Base-by-base conservation (phyloP, 1,140 invertebrate genomes). In the Nautilus pompilius region DNA sequence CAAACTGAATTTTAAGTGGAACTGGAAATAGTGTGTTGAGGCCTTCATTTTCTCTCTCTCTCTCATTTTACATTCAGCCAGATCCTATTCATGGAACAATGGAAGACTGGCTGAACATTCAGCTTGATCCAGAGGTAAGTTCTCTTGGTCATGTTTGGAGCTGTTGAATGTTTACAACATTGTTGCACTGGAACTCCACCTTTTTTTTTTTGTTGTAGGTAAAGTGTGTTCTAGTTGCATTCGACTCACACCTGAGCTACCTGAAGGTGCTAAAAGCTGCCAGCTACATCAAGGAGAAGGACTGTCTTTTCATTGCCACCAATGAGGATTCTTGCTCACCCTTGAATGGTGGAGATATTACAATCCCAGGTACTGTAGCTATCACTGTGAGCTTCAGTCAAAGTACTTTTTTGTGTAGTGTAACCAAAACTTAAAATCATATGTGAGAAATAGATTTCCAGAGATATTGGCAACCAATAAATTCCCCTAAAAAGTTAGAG, bases 221-320 rank as follows among this genome's bases (percentile, higher is more conserved):
- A 15, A 76, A 76, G 5, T 80, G 79, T 74, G 96, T 99, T 4
- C 84, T 98, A 20, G 91, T 96, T 51, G 95, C 93, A 28, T 97
- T 95, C 82, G 96, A 99, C 84, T 87, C 90, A 55, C 90, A 97
- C 80, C 88, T 98, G 64, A 95, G 89, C 76, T 96, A 92, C 76
- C 86, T 88, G 0, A 99, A 99, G 84, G 87, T 99, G 68, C 83
- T 93, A 67, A 95, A 93, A 84, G 95, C 95, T n/a, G 89, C 90
- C 0, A 89, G 88, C 24, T 98, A 98, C 82, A 83, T 96, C 15
- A 70, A 69, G 49, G 86, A 87, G 13, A 85, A 92, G 78, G 85
- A 89, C 26, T 89, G 90, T 72, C 72, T 92, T 54, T 99, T 98
- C 77, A 85, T 99, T 65, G 94, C 89, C 0, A 97, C 95, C 2